Evolutionary conservation across 2,888 invertebrate genomes (phyloP).

Genomic region (Biston stratarius): DNA sequence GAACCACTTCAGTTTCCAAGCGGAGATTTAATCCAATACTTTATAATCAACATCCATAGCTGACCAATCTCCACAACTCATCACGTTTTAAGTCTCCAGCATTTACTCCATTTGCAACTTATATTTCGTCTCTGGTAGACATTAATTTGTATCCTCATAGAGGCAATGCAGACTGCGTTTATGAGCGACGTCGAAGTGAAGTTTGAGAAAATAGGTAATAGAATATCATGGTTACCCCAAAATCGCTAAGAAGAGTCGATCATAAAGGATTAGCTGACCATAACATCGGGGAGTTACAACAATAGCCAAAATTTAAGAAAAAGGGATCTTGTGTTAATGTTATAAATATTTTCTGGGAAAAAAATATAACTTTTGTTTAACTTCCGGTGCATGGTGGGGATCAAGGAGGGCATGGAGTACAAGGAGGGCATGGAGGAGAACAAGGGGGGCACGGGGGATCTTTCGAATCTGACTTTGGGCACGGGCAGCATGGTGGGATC

Average conservation of each 20-base stretch:
- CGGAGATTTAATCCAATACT: not conserved
- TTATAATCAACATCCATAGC: not conserved
- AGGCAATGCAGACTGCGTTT: not conserved
- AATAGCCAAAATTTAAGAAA: not conserved
- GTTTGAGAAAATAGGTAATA: not conserved
- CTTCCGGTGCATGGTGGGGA: no score
- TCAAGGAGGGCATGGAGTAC: no score
- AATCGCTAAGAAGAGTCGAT: not conserved
- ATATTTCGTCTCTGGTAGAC: constrained; percentile 6
- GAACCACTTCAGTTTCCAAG: not conserved
- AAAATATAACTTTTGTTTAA: no score
- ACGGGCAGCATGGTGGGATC: not conserved
- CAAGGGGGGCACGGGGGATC: not conserved
- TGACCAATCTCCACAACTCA: not conserved
- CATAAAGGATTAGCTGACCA: not conserved
- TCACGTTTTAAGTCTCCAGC: not conserved
- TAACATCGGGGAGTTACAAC: not conserved
- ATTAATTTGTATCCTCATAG: constrained; percentile 1
- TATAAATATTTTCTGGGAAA: no score
- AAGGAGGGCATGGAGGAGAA: not conserved
- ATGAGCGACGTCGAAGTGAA: not conserved
- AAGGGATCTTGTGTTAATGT: not conserved
- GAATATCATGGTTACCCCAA: not conserved
- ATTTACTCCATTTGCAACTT: constrained; percentile 3
- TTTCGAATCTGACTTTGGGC: not conserved